These are phyloP conservation scores for Macquaria ambigua DNA, from an alignment of 2,113 vertebrate species.

Conservation along the genomic window DNA sequence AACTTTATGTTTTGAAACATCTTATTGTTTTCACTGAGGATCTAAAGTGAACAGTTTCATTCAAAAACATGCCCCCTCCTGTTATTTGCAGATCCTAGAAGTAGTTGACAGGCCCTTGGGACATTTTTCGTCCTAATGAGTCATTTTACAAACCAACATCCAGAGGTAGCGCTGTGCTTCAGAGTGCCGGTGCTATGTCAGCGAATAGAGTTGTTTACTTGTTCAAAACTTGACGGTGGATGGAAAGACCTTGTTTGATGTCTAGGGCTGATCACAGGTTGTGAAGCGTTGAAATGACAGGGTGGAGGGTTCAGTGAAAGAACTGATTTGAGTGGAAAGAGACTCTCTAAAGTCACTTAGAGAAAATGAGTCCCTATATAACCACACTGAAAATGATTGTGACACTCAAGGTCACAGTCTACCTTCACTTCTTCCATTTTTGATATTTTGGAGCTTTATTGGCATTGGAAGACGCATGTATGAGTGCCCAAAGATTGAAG, in stretches of 20 bases:
- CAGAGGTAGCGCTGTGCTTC: not conserved
- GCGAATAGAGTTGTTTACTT: conserved; percentile 53
- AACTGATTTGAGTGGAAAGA: conserved; percentile 51
- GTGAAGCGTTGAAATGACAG: conserved; percentile 70
- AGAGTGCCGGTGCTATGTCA: conserved; percentile 25
- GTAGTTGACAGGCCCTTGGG: not conserved
- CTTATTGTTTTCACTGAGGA: not conserved
- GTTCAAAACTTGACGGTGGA: conserved; percentile 40
- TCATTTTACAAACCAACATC: conserved; percentile 18
- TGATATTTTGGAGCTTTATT: conserved; percentile 11
- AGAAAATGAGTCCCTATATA: conserved; percentile 60
- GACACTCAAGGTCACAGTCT: conserved; percentile 46
- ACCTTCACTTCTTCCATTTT: conserved; percentile 8
- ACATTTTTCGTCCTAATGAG: conserved; percentile 17
- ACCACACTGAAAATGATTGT: conserved; percentile 43
- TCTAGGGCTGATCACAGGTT: conserved; percentile 67
- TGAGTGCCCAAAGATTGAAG: not conserved
- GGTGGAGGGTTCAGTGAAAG: conserved; percentile 54
- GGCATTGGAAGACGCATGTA: not conserved
- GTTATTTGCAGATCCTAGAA: not conserved
- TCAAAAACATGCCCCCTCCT: not conserved
- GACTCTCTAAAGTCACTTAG: conserved; percentile 60
- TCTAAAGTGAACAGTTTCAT: not conserved
- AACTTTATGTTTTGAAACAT: not conserved
- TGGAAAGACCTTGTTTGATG: conserved; percentile 64